A percentile compares a stretch with the other conserved stretches of the same genome.
Evolutionary conservation across 2,797 vertebrate species (phyloP).

Genomic region (Hypotaenidia okinawae): DNA sequence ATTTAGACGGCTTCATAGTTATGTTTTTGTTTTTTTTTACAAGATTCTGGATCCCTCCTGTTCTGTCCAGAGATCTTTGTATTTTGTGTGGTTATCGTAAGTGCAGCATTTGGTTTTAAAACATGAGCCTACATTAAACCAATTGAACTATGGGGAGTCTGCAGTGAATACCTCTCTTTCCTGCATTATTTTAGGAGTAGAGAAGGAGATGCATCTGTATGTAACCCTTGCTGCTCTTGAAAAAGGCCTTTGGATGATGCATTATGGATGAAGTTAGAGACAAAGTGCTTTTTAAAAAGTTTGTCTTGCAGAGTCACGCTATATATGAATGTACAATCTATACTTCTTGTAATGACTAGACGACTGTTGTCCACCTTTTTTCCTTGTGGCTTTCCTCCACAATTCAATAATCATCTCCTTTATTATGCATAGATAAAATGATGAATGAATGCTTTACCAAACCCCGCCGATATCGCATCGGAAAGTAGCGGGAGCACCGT

Average conservation of each 20-base stretch:
- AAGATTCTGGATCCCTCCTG: background rate
- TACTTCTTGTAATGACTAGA: background rate
- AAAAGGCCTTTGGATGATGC: slow-evolving; percentile 34
- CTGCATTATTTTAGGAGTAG: background rate
- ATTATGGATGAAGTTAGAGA: slow-evolving; percentile 50
- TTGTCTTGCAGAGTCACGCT: background rate
- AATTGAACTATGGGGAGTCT: background rate
- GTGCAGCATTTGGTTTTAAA: background rate
- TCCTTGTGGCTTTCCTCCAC: slow-evolving; percentile 18
- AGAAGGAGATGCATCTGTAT: background rate
- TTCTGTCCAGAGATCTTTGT: background rate
- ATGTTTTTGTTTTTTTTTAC: background rate
- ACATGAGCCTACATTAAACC: background rate
- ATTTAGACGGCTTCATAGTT: accelerated
- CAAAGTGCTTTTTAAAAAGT: slow-evolving; percentile 45
- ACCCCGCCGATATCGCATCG: accelerated
- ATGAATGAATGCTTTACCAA: background rate
- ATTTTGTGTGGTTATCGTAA: background rate
- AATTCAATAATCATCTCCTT: background rate
- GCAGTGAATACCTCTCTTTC: background rate
- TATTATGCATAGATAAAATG: background rate
- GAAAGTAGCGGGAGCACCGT: accelerated
- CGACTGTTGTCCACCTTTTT: background rate
- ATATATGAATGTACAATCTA: background rate
- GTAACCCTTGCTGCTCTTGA: background rate